Evolutionary conservation across 2,888 invertebrate species (phyloP), one percentile per base, ranked within the genome.

Genomic region (Escarpia spicata): DNA sequence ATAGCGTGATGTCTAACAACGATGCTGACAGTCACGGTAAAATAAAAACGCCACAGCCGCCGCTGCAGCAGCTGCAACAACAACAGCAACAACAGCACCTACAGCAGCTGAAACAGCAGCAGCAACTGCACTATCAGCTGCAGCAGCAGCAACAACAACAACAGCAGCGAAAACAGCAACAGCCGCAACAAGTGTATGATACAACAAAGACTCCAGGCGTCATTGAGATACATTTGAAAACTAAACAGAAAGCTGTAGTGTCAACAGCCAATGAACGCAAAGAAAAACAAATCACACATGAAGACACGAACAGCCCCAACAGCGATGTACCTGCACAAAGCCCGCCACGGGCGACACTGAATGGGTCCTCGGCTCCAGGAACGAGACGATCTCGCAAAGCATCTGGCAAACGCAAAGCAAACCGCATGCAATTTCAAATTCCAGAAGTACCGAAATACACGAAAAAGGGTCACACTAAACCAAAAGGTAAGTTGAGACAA

Each of bases 361-460:
- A n/a, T 26, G 26, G 19, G 19, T n/a, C 75, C 75, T 19, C 19
- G 75, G 26, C 4, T 75, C 75, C 75, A 19, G 75, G n/a, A 75
- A 75, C 75, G 26, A 75, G 19, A 75, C 75, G 6, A 52, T 52
- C 52, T 26, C 19, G 6, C 26, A 75, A 75, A 26, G 19, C 75
- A 75, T 19, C 26, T 2, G 26, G 75, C 75, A 75, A 26, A 75
- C 75, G 75, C 19, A 75, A 75, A 75, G 75, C 75, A 75, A 75
- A 75, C n/a, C 75, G 75, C 26, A 75, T 19, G 19, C 75, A 15
- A 26, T 75, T 75, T 75, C 75, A 75, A 75, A 75, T 75, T 75
- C 75, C 75, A 75, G 26, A 75, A 75, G 19, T 75, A 75, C 75
- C 75, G 75, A 75, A 75, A 75, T 75, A 75, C 75, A 75, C 75